Evolutionary conservation across 2,113 vertebrate species (phyloP), one percentile per base, ranked within the genome.

Genomic region (Phocoena phocoena): DNA sequence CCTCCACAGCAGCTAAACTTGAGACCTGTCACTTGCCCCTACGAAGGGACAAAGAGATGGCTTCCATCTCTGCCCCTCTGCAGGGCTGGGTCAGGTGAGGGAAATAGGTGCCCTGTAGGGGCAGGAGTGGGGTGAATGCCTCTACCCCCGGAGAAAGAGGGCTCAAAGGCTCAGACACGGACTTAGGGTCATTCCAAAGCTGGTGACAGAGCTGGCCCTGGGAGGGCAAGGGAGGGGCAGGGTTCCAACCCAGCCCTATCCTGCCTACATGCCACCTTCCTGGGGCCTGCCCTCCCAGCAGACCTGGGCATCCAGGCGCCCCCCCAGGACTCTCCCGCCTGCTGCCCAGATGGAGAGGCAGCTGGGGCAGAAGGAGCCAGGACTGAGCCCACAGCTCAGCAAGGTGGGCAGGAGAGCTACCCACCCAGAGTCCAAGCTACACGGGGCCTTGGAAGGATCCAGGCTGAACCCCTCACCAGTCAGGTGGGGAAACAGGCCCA

Each of bases 161-260:
- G 21, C 33, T 15, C 31, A 62, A 53, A 44, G 55, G 14, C 67
- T 73, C 33, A 70, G 74, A 68, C 13, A 2, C 1, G 1, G 60
- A 68, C 55, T 36, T 13, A 26, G 60, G 33, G 31, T 79, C 68
- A 9, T 20, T 50, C 58, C 62, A 26, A 50, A 21, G 20, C 31
- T 3, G 38, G 67, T 41, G 15, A 74, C 4, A 0, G 50, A 65
- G 63, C 23, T 10, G 0, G 84, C 58, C 3, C 18, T 2, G 71
- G 53, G 0, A 2, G 89, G 53, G 5, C 23, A 0, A 23, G 47
- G 60, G 76, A 8, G 0, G 1, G 63, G 11, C 23, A 33, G 21
- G 79, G 71, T 36, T 77, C 60, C 33, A 10, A 33, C 26, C 80
- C 62, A 31, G 62, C 21, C 87, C 6, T 7, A 58, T 5, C 44